Evolutionary conservation across 1,140 invertebrate genomes (phyloP).

Genomic region (Sycophila sp.): DNA sequence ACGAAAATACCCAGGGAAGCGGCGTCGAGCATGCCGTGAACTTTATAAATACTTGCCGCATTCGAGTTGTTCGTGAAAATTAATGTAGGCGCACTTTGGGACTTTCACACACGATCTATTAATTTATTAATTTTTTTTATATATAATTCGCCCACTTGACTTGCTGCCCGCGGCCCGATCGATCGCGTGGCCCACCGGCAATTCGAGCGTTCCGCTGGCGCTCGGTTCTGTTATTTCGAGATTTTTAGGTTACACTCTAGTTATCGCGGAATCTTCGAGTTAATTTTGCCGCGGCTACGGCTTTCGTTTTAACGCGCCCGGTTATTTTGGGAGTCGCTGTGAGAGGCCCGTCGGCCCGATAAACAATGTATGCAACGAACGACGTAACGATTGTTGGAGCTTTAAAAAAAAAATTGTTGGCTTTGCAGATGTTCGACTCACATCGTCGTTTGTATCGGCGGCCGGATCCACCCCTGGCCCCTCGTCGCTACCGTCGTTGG

Average conservation of each 20-base stretch:
- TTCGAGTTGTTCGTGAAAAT: slow-evolving; percentile 10
- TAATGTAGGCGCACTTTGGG: background rate
- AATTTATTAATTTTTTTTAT: background rate
- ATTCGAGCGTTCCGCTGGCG: background rate
- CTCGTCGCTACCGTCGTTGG: slow-evolving; percentile 56
- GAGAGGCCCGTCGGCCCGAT: too few relatives aligned
- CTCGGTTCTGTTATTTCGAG: slow-evolving; percentile 23
- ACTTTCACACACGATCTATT: background rate
- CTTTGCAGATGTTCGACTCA: slow-evolving; percentile 6
- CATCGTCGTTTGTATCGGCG: slow-evolving; percentile 47
- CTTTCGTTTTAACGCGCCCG: background rate
- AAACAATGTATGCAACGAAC: too few relatives aligned
- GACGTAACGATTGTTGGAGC: too few relatives aligned
- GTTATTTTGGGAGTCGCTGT: background rate
- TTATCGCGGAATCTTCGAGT: slow-evolving; percentile 7
- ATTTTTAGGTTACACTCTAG: slow-evolving; percentile 23
- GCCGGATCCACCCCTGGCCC: slow-evolving; percentile 44
- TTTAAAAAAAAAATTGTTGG: background rate
- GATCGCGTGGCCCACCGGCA: too few relatives aligned
- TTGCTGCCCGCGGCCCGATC: background rate
- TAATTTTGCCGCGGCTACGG: slow-evolving; percentile 8
- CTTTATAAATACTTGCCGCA: slow-evolving; percentile 20
- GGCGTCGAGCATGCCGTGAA: background rate
- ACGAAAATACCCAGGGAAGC: slow-evolving; percentile 25
- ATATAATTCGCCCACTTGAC: background rate